These are phyloP conservation scores for Illadopsis cleaveri DNA, from an alignment of 2,113 vertebrate species.

Conservation along the genomic window DNA sequence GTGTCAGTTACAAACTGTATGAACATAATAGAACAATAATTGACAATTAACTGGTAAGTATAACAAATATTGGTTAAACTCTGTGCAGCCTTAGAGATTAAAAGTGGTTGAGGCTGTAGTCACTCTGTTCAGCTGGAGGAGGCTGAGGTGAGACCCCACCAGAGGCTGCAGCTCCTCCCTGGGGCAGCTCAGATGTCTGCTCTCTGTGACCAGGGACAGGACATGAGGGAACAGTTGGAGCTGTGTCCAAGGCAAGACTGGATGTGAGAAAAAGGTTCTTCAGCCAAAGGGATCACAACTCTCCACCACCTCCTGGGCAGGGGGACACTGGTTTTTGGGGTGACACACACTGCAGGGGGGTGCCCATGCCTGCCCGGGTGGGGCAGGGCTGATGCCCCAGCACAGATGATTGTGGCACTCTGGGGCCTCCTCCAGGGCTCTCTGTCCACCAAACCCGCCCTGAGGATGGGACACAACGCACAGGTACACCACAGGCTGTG, in stretches of 20 bases:
- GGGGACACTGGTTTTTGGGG: neutral
- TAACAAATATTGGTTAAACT: neutral
- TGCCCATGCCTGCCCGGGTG: neutral
- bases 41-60: neutral
- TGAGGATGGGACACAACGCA: neutral
- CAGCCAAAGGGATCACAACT: neutral
- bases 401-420: neutral
- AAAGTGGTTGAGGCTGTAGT: neutral
- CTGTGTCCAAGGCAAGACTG: neutral
- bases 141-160: neutral
- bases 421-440: neutral
- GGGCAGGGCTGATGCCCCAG: neutral
- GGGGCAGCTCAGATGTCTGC: neutral
- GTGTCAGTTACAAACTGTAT: neutral
- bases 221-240: rapidly evolving
- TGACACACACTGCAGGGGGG: rapidly evolving
- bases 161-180: neutral
- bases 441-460: neutral
- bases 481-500: neutral
- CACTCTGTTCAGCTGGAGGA: neutral
- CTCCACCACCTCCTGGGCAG: neutral
- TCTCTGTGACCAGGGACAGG: neutral
- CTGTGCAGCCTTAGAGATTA: neutral
- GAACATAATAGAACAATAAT: neutral
- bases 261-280: neutral